A percentile compares a stretch with the other conserved stretches of the same genome.
These are phyloP conservation scores for Hemiscyllium ocellatum DNA, from an alignment of 2,113 vertebrate species.

Conservation along the genomic window DNA sequence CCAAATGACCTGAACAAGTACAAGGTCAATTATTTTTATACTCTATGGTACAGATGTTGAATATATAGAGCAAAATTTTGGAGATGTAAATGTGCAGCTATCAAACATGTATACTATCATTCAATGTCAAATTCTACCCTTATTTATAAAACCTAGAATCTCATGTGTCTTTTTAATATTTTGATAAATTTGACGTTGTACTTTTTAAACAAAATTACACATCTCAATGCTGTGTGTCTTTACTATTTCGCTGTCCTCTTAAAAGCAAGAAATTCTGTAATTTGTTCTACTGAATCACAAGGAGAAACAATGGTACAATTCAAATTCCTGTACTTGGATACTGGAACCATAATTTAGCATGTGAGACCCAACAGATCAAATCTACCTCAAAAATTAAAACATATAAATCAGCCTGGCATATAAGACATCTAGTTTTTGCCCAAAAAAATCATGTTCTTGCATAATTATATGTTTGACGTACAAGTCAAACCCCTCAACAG, in stretches of 20 bases:
- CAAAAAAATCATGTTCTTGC: background rate
- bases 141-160: background rate
- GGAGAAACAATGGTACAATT: background rate
- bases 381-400: background rate
- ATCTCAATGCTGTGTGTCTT: background rate
- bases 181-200: background rate
- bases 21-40: background rate
- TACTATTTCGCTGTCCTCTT: background rate
- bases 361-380: background rate
- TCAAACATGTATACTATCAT: background rate
- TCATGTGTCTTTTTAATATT: background rate
- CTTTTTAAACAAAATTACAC: background rate
- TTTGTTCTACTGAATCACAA: background rate
- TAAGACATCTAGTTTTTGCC: background rate
- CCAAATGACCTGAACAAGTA: background rate
- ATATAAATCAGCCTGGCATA: background rate
- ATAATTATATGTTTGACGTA: background rate
- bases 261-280: conserved; percentile 15
- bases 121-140: background rate
- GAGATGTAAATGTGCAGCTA: background rate
- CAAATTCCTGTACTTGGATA: background rate
- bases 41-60: background rate
- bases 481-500: background rate
- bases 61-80: background rate
- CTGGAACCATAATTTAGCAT: background rate